Evolutionary conservation across 2,888 invertebrate species (phyloP), one percentile per base, ranked within the genome.

Genomic region (Seira musarum): DNA sequence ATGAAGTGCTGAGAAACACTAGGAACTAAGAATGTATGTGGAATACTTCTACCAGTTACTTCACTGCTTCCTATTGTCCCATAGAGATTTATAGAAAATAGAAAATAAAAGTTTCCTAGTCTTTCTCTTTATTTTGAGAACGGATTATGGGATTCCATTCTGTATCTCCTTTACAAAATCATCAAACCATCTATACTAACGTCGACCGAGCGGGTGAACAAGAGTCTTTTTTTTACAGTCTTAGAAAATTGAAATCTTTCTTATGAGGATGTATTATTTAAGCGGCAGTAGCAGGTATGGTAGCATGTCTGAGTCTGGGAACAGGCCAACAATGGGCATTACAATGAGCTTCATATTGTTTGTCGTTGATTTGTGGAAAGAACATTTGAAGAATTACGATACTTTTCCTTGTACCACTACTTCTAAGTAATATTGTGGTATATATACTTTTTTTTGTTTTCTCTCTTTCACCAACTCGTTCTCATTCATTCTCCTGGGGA

Each of bases 361-460:
- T 74, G 69, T 74, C 49, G 74, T 74, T 80, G 80, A 80, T 80
- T 80, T 80, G 80, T 80, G 80, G 74, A 63, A 21, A 69, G 64
- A 70, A 61, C 70, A 74, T 57, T 70, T 80, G 74, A 80, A 74
- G 80, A 80, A 74, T 80, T 70, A 69, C 70, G 65, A 74, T 80
- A 65, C 57, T 70, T 73, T 46, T n/a, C 63, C 53, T 25, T 13
- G 57, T 21, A 57, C 15, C 25, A 68, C 24, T 46, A 35, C 40
- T 40, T 40, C 5, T 40, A n/a, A n/a, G n/a, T 60, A 60, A 5
- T 60, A 17, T 60, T 24, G 63, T 46, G 6, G 57, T 57, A 63
- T 53, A 64, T 68, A 61, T 53, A 1, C 24, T 72, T 15, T 40
- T 75, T 68, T 61, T 70, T 53, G 46, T 73, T 35, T 40, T 40